A percentile compares a stretch with the other conserved stretches of the same genome.
These are phyloP conservation scores for Dissostichus mawsoni DNA, from an alignment of 2,113 vertebrate genomes.

Conservation along the genomic window DNA sequence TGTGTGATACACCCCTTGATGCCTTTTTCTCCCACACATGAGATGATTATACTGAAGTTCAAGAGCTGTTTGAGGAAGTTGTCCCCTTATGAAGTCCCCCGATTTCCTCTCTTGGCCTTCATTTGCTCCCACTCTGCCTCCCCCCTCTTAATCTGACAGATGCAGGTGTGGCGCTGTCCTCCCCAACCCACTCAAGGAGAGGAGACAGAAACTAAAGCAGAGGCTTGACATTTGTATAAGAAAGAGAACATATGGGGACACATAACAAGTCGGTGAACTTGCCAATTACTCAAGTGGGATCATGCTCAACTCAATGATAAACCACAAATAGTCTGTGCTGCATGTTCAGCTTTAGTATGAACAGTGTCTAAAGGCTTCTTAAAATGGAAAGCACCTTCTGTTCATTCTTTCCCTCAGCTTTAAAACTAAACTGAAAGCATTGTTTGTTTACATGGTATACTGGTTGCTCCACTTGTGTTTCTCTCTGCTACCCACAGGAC, in stretches of 20 bases:
- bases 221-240: slow-evolving; percentile 15
- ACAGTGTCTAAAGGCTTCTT: background rate
- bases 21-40: slow-evolving; percentile 54
- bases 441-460: slow-evolving; percentile 12
- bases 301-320: background rate
- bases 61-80: slow-evolving; percentile 36
- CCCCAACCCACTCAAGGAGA: slow-evolving; percentile 36
- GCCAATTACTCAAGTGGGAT: background rate
- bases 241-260: background rate
- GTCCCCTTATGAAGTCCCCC: slow-evolving; percentile 49
- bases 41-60: slow-evolving; percentile 34
- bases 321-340: background rate
- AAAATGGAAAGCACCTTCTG: background rate
- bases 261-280: background rate
- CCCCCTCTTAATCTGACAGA: slow-evolving; percentile 48
- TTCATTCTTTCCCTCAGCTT: background rate
- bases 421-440: slow-evolving; percentile 11
- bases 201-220: slow-evolving; percentile 23
- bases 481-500: background rate
- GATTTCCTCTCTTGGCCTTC: slow-evolving; percentile 56
- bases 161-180: slow-evolving; percentile 66
- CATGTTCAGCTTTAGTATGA: too few relatives aligned
- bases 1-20: slow-evolving; percentile 26
- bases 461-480: background rate
- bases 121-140: slow-evolving; percentile 38